Conservation (phyloP, 2,888 invertebrate genomes). For the Microplitis deprimator region DNA sequence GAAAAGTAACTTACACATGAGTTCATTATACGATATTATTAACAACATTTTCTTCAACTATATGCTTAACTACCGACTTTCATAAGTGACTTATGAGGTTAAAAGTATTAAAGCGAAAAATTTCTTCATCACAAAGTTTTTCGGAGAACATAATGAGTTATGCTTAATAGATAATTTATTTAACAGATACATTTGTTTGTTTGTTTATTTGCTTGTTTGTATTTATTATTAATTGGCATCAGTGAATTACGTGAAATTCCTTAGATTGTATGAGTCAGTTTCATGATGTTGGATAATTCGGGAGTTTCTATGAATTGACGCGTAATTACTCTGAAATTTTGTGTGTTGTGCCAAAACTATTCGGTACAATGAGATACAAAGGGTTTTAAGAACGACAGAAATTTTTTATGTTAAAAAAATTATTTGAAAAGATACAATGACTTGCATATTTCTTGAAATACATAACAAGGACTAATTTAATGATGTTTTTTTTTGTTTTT, state of each 20-base stretch:
- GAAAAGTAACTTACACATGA: neutral
- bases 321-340: constrained; percentile 61
- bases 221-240: constrained; percentile 45
- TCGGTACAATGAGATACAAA: constrained; percentile 17
- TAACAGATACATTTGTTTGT: neutral
- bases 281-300: constrained; percentile 1
- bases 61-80: neutral
- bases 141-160: neutral
- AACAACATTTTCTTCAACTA: neutral
- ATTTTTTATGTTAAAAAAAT: constrained; percentile 32
- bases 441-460: neutral
- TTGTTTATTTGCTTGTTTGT: neutral
- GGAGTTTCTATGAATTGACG: constrained; percentile 51
- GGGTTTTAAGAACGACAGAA: constrained; percentile 18
- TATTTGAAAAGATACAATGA: constrained; percentile 16
- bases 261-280: constrained; percentile 26
- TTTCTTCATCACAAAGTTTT: neutral
- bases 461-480: constrained; percentile 13
- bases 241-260: constrained; percentile 45
- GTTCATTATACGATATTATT: neutral
- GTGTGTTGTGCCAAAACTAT: constrained; percentile 53
- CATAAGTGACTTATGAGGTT: neutral
- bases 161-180: neutral
- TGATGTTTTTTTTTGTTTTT: constrained; percentile 1
- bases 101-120: neutral